Evolutionary conservation across 2,797 vertebrate species (phyloP).

Genomic region (Enteromius fasciolatus): DNA sequence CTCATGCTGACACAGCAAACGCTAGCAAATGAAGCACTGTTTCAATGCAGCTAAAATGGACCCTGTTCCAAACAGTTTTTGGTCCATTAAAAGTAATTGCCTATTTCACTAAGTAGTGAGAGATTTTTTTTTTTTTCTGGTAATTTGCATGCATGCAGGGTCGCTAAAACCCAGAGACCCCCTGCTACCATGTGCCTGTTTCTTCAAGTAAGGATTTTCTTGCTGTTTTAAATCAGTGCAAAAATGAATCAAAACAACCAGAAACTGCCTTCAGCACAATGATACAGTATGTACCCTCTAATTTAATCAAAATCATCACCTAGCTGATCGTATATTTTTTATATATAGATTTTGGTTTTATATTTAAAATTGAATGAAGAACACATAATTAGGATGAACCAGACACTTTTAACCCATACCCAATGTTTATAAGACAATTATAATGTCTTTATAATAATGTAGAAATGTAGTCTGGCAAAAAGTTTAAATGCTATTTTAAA

Average conservation of each 20-base stretch:
- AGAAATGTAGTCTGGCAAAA: not conserved
- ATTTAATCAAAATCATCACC: not conserved
- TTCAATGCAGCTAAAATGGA: constrained; percentile 41
- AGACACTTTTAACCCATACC: not conserved
- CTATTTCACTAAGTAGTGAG: constrained; percentile 16
- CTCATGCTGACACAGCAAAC: constrained; percentile 27
- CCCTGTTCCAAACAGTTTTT: constrained; percentile 24
- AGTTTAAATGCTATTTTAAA: not conserved
- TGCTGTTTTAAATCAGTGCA: not conserved
- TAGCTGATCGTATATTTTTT: not conserved
- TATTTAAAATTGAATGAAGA: not conserved
- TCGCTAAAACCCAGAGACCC: not conserved
- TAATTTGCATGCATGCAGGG: constrained; percentile 23
- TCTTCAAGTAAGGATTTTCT: constrained; percentile 8
- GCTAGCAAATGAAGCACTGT: constrained; percentile 22
- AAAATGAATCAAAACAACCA: constrained; percentile 15
- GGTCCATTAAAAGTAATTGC: constrained; percentile 40
- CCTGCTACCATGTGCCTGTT: constrained; percentile 1
- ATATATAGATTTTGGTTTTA: not conserved
- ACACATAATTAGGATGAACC: not conserved
- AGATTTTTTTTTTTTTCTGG: constrained; percentile 9
- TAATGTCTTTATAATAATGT: no score
- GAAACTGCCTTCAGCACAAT: not conserved
- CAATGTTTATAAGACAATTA: no score
- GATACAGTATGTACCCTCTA: not conserved